Evolutionary conservation across 2,888 invertebrate genomes (phyloP), one percentile per base, ranked within the genome.

Genomic region (Alitta virens): DNA sequence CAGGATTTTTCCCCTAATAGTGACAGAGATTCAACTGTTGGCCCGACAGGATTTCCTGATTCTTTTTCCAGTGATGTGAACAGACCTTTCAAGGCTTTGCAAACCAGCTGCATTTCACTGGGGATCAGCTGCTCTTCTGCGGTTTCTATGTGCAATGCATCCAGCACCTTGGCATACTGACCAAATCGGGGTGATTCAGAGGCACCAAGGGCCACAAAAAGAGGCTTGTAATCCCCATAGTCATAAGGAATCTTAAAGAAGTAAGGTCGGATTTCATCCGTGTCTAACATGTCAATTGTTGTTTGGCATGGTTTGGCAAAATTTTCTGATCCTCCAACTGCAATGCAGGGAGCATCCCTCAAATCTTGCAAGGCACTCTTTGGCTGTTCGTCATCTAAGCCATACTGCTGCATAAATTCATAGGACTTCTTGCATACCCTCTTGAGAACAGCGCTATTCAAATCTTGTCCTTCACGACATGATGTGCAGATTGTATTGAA

Each of bases 171-270:
- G 7, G 67, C 67, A 58, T 72, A 74, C 27, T 68, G 68, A 23
- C 63, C 54, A 14, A 64, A 61, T 16, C 71, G 64, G 1, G 67
- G 64, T 3, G 49, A 58, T 25, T 68, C 57, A 0, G 62, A 54
- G 16, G 68, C 68, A 24, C 75, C 75, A 42, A 74, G 42, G 2
- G 2, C n/a, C n/a, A 64, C 40, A 42, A 75, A 74, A 18, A 74
- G 59, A 3, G 63, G 50, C 24, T 57, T 56, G 59, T 65, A 72
- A 33, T 64, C 62, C 3, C 64, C 71, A 56, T 71, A 68, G 12
- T 62, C 43, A 16, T 49, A 1, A 9, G 74, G 73, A 18, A 68
- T 60, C 53, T 60, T 64, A 56, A 63, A 67, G 21, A 75, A 58
- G 62, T 69, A 73, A 0, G 71, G 74, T 21, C 51, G 58, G 14